Percentiles rank a stretch among this genome's conserved stretches.
Evolutionary conservation across 2,113 vertebrate genomes (phyloP).

Genomic region (Oxyura jamaicensis): DNA sequence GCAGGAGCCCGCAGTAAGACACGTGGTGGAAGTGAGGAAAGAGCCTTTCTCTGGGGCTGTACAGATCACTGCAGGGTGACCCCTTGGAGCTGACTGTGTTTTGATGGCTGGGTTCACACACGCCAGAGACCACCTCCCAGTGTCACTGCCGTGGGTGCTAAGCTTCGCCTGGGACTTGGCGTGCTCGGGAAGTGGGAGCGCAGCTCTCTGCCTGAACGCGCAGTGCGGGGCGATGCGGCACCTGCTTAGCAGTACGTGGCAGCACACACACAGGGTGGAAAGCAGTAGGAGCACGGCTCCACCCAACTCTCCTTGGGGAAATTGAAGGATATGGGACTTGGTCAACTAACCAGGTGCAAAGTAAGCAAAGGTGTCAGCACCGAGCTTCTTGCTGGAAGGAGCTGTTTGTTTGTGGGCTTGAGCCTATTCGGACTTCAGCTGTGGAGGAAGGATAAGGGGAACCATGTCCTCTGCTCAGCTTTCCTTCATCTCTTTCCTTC

Average conservation of each 20-base stretch:
- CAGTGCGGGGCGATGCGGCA: not conserved
- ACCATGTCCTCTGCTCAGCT: not conserved
- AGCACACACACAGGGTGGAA: not conserved
- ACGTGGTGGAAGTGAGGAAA: not conserved
- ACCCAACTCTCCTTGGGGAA: not conserved
- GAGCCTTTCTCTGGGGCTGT: not conserved
- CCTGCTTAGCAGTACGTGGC: not conserved
- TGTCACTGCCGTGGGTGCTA: not conserved
- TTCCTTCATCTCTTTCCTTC: conserved; percentile 16
- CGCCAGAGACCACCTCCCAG: fast-evolving
- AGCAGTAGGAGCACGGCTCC: not conserved
- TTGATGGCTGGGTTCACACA: too few species aligned
- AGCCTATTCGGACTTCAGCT: not conserved
- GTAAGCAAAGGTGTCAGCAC: not conserved
- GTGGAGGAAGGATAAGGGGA: not conserved
- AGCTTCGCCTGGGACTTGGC: not conserved
- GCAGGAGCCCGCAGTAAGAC: not conserved
- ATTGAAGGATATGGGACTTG: not conserved
- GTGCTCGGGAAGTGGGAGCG: not conserved
- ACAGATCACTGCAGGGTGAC: not conserved
- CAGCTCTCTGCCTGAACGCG: not conserved
- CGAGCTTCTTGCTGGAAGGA: not conserved
- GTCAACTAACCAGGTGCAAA: not conserved
- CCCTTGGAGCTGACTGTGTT: not conserved
- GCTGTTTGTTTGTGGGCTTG: not conserved